Evolutionary conservation across 2,888 invertebrate species (phyloP).

Genomic region (Cephus spinipes): DNA sequence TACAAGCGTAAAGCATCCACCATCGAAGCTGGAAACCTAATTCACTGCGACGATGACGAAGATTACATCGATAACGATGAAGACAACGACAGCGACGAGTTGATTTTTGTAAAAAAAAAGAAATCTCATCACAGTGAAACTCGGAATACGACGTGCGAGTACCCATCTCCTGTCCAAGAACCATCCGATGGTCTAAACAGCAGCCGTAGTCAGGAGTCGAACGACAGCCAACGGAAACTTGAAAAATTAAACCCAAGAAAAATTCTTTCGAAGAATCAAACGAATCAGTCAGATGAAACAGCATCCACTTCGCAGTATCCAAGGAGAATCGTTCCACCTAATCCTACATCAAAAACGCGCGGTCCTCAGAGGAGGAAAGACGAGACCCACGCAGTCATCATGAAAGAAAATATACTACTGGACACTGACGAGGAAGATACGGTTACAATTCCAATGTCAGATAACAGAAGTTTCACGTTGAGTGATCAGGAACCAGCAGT

Average conservation of each 20-base stretch:
- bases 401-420: not conserved
- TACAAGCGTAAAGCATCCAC: not conserved
- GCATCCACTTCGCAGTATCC: constrained; percentile 27
- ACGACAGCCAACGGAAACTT: not conserved
- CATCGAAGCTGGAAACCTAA: not conserved
- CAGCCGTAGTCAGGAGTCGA: not conserved
- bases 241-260: not conserved
- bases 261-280: not conserved
- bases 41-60: not conserved
- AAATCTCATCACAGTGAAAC: constrained; percentile 11
- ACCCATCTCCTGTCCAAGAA: not conserved
- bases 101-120: constrained; percentile 29
- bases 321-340: constrained; percentile 40
- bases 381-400: not conserved
- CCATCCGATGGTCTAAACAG: not conserved
- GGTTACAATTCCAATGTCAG: not conserved
- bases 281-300: not conserved
- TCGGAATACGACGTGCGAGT: not conserved
- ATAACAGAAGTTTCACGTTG: constrained; percentile 4
- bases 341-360: constrained; percentile 15
- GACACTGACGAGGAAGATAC: not conserved
- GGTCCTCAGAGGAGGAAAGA: not conserved
- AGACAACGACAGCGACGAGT: constrained; percentile 33
- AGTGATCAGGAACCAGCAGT: constrained; percentile 32
- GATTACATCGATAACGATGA: constrained; percentile 22